Evolutionary conservation across 2,888 invertebrate species (phyloP), one percentile per base, ranked within the genome.

Genomic region (Trichogramma evanescens): DNA sequence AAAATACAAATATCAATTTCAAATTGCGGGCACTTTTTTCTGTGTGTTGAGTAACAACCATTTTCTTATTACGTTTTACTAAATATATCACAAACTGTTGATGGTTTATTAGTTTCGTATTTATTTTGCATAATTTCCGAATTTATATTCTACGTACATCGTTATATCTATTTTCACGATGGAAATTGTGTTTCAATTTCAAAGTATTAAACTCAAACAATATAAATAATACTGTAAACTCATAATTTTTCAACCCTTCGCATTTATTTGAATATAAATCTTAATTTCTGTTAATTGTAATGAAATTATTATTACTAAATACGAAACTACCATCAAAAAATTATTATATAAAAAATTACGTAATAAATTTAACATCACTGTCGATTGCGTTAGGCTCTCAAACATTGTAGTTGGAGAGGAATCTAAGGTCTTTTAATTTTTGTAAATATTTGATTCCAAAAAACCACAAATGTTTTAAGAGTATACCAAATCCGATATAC

Each of bases 71-170:
- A 71, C 68, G 72, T 75, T 68, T 75, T 69, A 73, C 75, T 77
- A 75, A 74, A 74, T 77, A 77, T 77, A 77, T 77, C 77, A 77
- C 77, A 77, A 77, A 77, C 74, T 75, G 73, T 72, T 74, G 72
- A 72, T 70, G 71, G 72, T 63, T 63, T 68, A 64, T 67, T 69
- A 26, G 26, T 26, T 26, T 26, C 26, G 26, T 26, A 26, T 26
- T 26, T 26, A 26, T 26, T 26, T 26, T 26, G 26, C 26, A 26
- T 26, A 26, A 26, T 26, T 26, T 26, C 26, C 26, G 26, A 26
- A 26, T 26, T 26, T 26, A 26, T 26, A 26, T 2, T 26, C 26
- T 26, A 26, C 26, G 26, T 26, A 26, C 26, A 26, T 26, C 26
- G 26, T 26, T 26, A 26, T 26, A 26, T 26, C 26, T 26, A 26